Percentiles rank a stretch among this genome's conserved stretches.
Conservation (phyloP, 2,888 invertebrate species). For the Eudasyphora cyanicolor region DNA sequence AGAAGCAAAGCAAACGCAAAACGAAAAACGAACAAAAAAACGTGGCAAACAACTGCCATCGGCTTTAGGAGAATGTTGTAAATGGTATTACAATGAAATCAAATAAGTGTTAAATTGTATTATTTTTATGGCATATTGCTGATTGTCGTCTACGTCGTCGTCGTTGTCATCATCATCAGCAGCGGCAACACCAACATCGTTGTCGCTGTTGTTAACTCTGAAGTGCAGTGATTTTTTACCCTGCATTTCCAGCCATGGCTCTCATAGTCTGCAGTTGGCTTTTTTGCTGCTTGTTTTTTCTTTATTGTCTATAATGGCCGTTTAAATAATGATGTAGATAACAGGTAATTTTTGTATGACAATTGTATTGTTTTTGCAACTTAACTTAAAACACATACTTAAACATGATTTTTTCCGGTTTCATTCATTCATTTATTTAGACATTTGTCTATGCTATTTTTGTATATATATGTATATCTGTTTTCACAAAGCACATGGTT, state of each 20-base stretch:
- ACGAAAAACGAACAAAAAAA: too few species aligned
- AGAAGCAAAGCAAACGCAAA: too few species aligned
- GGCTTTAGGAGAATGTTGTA: slow-evolving; percentile 19
- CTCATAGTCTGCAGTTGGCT: background rate
- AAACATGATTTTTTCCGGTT: slow-evolving; percentile 48
- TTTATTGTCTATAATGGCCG: slow-evolving; percentile 23
- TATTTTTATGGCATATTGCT: slow-evolving; percentile 61
- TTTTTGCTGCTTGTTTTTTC: slow-evolving; percentile 5
- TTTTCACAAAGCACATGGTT: too few species aligned
- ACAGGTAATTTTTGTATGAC: slow-evolving; percentile 36
- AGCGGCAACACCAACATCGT: too few species aligned
- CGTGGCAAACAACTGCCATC: slow-evolving; percentile 8
- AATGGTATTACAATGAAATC: slow-evolving; percentile 56
- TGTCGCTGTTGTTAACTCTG: background rate
- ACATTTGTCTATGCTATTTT: too few species aligned
- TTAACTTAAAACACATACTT: slow-evolving; percentile 33
- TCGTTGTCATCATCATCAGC: background rate
- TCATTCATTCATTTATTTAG: background rate
- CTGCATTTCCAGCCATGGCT: background rate
- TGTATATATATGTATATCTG: background rate
- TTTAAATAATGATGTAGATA: slow-evolving; percentile 64
- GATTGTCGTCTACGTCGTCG: slow-evolving; percentile 16
- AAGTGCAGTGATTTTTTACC: background rate
- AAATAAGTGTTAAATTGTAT: slow-evolving; percentile 66
- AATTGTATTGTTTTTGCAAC: slow-evolving; percentile 20